phyloP scores from a whole-genome alignment of 30 jellyfish, hydroid and myxozoan genomes.

The Sanderia malayensis region DNA sequence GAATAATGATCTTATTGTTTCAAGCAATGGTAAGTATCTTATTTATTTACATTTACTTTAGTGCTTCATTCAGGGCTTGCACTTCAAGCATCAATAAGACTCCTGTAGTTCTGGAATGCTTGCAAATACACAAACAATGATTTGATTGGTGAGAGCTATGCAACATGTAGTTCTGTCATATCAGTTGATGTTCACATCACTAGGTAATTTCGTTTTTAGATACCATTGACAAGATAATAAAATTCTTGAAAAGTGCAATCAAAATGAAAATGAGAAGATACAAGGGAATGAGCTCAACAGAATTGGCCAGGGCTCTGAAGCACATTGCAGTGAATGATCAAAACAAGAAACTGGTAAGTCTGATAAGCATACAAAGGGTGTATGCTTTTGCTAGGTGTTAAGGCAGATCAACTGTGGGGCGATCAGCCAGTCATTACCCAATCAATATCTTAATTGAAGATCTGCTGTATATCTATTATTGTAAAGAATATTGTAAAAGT shows the following conservation, averaged over 20 bases:
- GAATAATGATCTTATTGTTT: slow-evolving; percentile 56
- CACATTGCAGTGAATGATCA: slow-evolving; percentile 65
- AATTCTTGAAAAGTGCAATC: slow-evolving; percentile 37
- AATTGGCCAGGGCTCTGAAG: slow-evolving; percentile 53
- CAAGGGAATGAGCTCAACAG: slow-evolving; percentile 53
- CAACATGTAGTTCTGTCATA: no score
- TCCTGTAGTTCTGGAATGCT: no score
- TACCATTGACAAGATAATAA: slow-evolving; percentile 47
- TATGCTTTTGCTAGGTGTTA: not conserved
- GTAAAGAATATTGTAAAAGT: no score
- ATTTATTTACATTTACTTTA: no score
- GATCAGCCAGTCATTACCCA: no score
- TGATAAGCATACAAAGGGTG: not conserved
- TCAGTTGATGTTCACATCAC: not conserved
- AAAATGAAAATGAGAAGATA: slow-evolving; percentile 22
- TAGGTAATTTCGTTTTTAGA: slow-evolving; percentile 25
- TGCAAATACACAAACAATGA: no score
- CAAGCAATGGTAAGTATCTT: slow-evolving; percentile 65
- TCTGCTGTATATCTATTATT: no score
- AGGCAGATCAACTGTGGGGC: no score
- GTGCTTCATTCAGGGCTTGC: no score
- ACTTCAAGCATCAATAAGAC: no score
- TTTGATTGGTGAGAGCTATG: no score
- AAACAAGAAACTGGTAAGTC: slow-evolving; percentile 55
- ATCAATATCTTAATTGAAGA: no score